Base-by-base conservation (phyloP, 2,797 vertebrate genomes). In the Phoeniculus purpureus region DNA sequence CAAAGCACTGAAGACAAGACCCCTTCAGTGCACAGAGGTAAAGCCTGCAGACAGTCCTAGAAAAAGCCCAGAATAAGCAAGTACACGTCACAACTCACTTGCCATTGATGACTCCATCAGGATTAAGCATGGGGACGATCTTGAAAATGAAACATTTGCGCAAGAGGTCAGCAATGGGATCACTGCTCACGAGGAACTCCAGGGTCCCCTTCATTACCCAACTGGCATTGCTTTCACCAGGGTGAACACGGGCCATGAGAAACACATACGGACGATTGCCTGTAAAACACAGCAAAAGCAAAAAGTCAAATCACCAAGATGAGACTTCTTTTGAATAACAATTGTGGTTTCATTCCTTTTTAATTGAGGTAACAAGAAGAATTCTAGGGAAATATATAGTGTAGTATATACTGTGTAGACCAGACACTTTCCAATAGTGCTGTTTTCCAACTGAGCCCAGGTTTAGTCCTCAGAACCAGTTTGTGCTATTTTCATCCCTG, bases 131-230 rank as follows among this genome's bases (percentile, higher is more conserved):
- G 59, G 99, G 99, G 85, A 99, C 93, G 67, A 99, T 94, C 96
- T 99, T 99, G 97, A 99, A 99, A 95, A 99, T 97, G 82, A 98
- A 99, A 37, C 97, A 97, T 75, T 99, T 98, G 71, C 99, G 93
- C 89, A 99, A 95, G 77, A 98, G 98, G 90, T 98, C 96, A 13
- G 99, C 98, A 58, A 98, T 97, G 2, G 98, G 98, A 62, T 99
- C 98, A 3, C 13, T 90, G 92, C 99, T 98, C 94, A 98, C 97
- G 16, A 99, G 98, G 92, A 99, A 99, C 94, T 99, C 98, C 96
- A 99, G 90, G 4, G 98, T 98, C 5, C 99, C 99, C 95, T 99
- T 99, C 98, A 99, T 99, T 78, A 99, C 98, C 99, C 99, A 99
- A 43, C 98, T 99, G 93, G 98, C 97, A 52, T 99, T 99, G 91